phyloP scores from a whole-genome alignment of 37 sponge, comb jelly and placozoan genomes.

The Hexactinellida sp. region DNA sequence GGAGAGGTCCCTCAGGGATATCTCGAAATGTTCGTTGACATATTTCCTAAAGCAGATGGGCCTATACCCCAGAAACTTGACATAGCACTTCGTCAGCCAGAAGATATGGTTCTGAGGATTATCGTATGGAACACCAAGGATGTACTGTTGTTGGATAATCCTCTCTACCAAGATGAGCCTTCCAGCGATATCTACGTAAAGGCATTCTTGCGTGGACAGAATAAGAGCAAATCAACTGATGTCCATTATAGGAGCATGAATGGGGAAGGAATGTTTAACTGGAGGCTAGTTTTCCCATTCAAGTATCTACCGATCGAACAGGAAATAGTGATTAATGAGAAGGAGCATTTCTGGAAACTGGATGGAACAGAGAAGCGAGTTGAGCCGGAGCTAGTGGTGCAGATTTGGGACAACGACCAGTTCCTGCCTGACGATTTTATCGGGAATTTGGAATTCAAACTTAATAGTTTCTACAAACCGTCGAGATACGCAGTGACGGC shows the following conservation, averaged over 20 bases:
- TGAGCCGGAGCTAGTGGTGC: conserved; percentile 21
- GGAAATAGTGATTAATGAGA: conserved; percentile 28
- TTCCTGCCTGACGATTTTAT: conserved; percentile 33
- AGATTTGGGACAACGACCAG: conserved; percentile 47
- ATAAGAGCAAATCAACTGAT: conserved; percentile 36
- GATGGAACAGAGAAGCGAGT: conserved; percentile 28
- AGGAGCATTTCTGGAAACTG: conserved; percentile 31
- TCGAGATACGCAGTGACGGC: not conserved
- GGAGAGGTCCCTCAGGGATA: conserved; percentile 24
- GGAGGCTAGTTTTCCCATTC: conserved; percentile 49
- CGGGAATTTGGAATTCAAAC: conserved; percentile 18
- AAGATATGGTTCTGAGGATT: conserved; percentile 32
- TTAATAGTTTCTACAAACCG: conserved; percentile 20
- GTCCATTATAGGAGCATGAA: conserved; percentile 38
- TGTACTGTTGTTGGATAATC: conserved; percentile 16
- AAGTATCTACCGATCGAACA: conserved; percentile 40
- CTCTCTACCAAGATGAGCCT: conserved; percentile 16
- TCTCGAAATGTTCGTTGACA: conserved; percentile 40
- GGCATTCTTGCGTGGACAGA: conserved; percentile 28
- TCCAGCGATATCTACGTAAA: conserved; percentile 38
- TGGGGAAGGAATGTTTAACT: conserved; percentile 50
- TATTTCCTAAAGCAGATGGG: conserved; percentile 28
- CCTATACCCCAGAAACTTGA: conserved; percentile 19
- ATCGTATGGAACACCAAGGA: conserved; percentile 30
- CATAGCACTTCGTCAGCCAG: conserved; percentile 31